A percentile compares a stretch with the other conserved stretches of the same genome.
phyloP scores from a whole-genome alignment of 1,140 invertebrate species.

The Limonius californicus region DNA sequence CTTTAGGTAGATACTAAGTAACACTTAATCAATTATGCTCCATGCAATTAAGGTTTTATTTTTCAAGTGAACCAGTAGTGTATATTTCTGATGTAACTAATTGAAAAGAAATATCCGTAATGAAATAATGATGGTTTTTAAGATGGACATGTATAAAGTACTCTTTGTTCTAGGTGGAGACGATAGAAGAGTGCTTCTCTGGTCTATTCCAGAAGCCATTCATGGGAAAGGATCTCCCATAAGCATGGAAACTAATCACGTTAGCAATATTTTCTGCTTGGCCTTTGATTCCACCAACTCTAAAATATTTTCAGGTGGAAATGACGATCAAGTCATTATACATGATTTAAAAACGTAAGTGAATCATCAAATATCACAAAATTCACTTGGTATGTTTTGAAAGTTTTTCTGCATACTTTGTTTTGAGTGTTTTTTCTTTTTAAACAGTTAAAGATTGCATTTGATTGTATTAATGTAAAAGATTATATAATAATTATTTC shows the following conservation, averaged over 20 bases:
- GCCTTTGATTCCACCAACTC: conserved; percentile 76
- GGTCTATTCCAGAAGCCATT: conserved; percentile 79
- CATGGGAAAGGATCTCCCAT: conserved; percentile 59
- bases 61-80: too few species aligned
- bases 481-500: background rate
- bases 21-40: too few species aligned
- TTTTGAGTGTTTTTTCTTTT: too few species aligned
- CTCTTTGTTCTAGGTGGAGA: conserved; percentile 70
- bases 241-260: conserved; percentile 77
- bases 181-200: conserved; percentile 84
- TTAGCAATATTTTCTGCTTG: conserved; percentile 91
- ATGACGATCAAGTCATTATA: conserved; percentile 90
- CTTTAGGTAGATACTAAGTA: too few species aligned
- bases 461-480: background rate
- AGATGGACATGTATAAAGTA: too few species aligned
- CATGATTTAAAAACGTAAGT: conserved; percentile 77
- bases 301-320: conserved; percentile 88
- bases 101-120: too few species aligned
- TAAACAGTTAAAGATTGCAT: too few species aligned
- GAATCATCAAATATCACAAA: background rate
- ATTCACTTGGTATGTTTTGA: background rate
- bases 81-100: too few species aligned
- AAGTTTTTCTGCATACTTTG: background rate
- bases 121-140: too few species aligned
- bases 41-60: too few species aligned